Evolutionary conservation across 2,113 vertebrate genomes (phyloP).

Genomic region (Formicarius rufipectus): DNA sequence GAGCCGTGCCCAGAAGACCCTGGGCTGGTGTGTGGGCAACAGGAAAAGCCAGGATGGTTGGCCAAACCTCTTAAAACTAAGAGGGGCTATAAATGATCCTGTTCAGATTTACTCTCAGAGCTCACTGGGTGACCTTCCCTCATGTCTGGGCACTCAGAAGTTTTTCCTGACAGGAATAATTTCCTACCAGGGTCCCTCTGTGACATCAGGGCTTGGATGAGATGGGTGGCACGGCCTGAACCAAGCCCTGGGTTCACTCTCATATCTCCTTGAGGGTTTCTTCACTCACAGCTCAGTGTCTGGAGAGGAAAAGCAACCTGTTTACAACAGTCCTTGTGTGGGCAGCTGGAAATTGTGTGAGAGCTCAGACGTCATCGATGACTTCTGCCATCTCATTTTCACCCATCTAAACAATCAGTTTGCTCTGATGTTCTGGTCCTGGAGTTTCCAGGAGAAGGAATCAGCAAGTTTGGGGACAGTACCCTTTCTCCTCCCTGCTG

Average conservation of each 20-base stretch:
- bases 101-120: background rate
- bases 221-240: background rate
- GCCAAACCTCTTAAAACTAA: background rate
- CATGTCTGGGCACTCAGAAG: background rate
- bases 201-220: background rate
- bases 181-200: background rate
- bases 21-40: background rate
- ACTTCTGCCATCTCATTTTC: background rate
- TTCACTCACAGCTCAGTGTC: background rate
- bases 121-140: background rate
- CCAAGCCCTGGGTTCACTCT: background rate
- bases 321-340: background rate
- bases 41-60: background rate
- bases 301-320: background rate
- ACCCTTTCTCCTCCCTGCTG: background rate
- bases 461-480: background rate
- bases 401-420: background rate
- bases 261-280: background rate
- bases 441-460: background rate
- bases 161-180: background rate
- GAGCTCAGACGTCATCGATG: background rate
- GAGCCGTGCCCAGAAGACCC: background rate
- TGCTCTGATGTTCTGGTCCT: background rate
- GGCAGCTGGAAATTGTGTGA: constrained; percentile 45
- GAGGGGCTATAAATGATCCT: background rate